Conservation (phyloP, 2,888 invertebrate genomes). For the Schizotus pectinicornis region DNA sequence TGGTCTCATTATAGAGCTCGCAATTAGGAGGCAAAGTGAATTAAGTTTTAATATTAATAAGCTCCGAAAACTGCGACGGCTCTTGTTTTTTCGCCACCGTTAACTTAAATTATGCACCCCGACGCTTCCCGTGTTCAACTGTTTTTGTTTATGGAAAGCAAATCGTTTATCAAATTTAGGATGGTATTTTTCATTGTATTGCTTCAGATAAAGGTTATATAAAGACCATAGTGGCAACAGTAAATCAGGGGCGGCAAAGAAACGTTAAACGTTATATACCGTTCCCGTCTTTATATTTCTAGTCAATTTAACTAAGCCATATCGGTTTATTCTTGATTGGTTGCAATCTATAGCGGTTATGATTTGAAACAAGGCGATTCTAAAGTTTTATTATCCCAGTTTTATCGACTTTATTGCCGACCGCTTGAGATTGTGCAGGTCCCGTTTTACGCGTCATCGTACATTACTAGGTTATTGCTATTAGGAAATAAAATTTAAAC, state of each 20-base stretch:
- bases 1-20: too few species aligned
- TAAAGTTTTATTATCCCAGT: slow-evolving; percentile 30
- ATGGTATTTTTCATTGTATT: slow-evolving; percentile 21
- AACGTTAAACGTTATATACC: slow-evolving; percentile 27
- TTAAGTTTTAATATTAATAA: slow-evolving; percentile 18
- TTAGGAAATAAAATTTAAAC: slow-evolving; percentile 19
- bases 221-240: slow-evolving; percentile 18
- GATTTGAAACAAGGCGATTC: slow-evolving; percentile 32
- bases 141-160: slow-evolving; percentile 15
- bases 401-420: slow-evolving; percentile 27
- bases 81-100: slow-evolving; percentile 4
- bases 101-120: slow-evolving; percentile 25
- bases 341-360: slow-evolving; percentile 37
- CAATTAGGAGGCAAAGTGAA: too few species aligned
- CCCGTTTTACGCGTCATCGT: slow-evolving; percentile 22
- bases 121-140: slow-evolving; percentile 4
- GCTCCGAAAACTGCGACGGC: slow-evolving; percentile 9
- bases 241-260: slow-evolving; percentile 24
- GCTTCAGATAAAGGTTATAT: slow-evolving; percentile 21
- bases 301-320: slow-evolving; percentile 45
- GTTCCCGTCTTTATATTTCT: slow-evolving; percentile 39
- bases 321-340: slow-evolving; percentile 44
- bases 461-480: slow-evolving; percentile 13
- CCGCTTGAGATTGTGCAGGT: slow-evolving; percentile 22
- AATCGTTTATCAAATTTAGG: slow-evolving; percentile 26